phyloP scores from a whole-genome alignment of 1,140 invertebrate genomes.

The Gryllus bimaculatus region DNA sequence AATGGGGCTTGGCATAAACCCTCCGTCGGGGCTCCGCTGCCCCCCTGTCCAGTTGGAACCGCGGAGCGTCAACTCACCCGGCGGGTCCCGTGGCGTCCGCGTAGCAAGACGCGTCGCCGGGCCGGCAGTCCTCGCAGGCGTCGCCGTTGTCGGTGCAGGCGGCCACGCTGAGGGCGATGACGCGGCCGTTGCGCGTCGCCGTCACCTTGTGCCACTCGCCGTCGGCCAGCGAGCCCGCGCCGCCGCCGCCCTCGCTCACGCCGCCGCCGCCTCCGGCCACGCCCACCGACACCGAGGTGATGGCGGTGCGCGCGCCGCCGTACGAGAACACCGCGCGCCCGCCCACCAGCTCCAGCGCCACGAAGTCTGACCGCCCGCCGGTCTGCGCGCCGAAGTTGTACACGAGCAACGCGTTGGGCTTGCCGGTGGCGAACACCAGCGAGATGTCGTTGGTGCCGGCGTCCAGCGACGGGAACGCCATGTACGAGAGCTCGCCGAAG shows the following conservation, averaged over 20 bases:
- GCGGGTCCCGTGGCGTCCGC: conserved; percentile 72
- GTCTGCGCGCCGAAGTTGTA: conserved; percentile 84
- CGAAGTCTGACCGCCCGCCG: conserved; percentile 82
- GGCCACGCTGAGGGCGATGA: conserved; percentile 54
- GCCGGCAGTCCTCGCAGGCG: conserved; percentile 71
- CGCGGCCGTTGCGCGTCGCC: conserved; percentile 75
- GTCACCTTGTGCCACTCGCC: conserved; percentile 74
- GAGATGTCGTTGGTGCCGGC: conserved; percentile 83
- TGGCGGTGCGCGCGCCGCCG: conserved; percentile 74
- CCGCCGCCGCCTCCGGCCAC: conserved; percentile 17
- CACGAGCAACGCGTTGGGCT: conserved; percentile 70
- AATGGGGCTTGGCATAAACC: too few species aligned
- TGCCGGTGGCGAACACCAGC: conserved; percentile 82
- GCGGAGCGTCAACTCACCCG: conserved; percentile 48
- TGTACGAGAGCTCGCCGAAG: conserved; percentile 80
- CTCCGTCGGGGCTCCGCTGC: too few species aligned
- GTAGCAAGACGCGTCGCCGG: conserved; percentile 69
- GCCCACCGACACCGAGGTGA: conserved; percentile 62
- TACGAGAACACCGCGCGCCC: conserved; percentile 81
- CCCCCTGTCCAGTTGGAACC: too few species aligned
- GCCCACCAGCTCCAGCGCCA: conserved; percentile 77
- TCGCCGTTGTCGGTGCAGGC: conserved; percentile 76
- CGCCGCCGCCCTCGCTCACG: too few species aligned
- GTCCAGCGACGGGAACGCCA: conserved; percentile 76
- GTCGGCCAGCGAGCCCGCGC: conserved; percentile 45